Evolutionary conservation across 2,797 vertebrate species (phyloP), one percentile per base, ranked within the genome.

Genomic region (Epinephelus awoara): DNA sequence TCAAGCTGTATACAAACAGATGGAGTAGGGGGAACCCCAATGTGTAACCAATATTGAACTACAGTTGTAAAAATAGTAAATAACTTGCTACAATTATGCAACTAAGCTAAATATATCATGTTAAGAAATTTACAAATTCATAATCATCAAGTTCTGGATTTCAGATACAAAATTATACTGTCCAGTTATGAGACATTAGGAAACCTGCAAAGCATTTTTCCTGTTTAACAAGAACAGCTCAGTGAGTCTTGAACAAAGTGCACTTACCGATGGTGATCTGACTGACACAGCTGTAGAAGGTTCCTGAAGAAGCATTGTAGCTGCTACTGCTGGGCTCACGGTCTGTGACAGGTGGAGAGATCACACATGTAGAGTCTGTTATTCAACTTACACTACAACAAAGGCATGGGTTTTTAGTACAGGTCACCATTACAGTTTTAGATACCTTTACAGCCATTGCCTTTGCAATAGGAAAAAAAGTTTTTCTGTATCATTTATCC

Each of bases 241-340:
- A 42, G 7, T 27, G 1, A 8, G 10, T 72, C 13, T 64, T 7
- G 13, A 50, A 23, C 6, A 46, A 50, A 18, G 25, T 38, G 15
- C 25, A 88, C 95, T 94, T 89, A 97, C 96, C 96, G 23, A 96
- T 95, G 84, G 96, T 97, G 91, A 97, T 95, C 84, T 97, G 96
- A 93, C 96, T 97, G 93, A 96, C 95, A 70, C 96, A 97, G 78
- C 96, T 97, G 94, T 95, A 96, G 88, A 96, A 97, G 13, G 95
- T 96, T 73, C 95, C 95, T 7, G 94, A 94, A 61, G 96, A 97
- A 49, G 92, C 92, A 86, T 95, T 96, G 72, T 95, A 94, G 86
- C 94, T 96, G 79, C 92, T 92, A 17, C 95, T 94, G 89, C 95
- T 96, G 77, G 93, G 91, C 42, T 96, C 96, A 19, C 91, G 93